Percentiles rank a stretch among this genome's conserved stretches.
phyloP scores from a whole-genome alignment of 2,888 invertebrate species.

The Gari tellinella region DNA sequence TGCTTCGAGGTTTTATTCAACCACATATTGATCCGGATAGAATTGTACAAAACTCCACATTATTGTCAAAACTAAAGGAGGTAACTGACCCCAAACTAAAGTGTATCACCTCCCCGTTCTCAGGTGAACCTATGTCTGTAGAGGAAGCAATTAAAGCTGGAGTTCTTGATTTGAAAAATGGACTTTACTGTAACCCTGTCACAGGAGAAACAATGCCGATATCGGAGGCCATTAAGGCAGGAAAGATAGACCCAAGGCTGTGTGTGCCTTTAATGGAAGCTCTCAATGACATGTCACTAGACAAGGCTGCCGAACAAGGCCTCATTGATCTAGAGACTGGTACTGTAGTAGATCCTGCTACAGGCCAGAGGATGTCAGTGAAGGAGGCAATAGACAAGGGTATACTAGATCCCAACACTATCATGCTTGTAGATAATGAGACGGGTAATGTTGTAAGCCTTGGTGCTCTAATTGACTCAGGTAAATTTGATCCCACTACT shows the following conservation, averaged over 20 bases:
- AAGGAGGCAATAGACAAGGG: constrained; percentile 90
- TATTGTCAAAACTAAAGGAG: constrained; percentile 71
- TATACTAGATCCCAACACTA: constrained; percentile 73
- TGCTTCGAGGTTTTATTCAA: constrained; percentile 93
- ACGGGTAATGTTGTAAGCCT: constrained; percentile 77
- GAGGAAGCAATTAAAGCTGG: constrained; percentile 82
- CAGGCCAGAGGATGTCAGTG: constrained; percentile 86
- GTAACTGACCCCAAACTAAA: constrained; percentile 87
- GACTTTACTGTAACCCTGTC: constrained; percentile 67
- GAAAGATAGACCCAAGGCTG: constrained; percentile 71
- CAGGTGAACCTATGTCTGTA: constrained; percentile 88
- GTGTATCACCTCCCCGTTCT: constrained; percentile 89
- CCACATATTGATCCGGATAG: constrained; percentile 70
- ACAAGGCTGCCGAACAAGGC: constrained; percentile 81
- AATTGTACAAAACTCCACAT: constrained; percentile 71
- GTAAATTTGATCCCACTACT: constrained; percentile 87
- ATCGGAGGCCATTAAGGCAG: constrained; percentile 75
- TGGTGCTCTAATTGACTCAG: constrained; percentile 73
- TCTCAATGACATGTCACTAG: constrained; percentile 83
- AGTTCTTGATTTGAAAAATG: constrained; percentile 73
- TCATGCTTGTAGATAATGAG: constrained; percentile 80
- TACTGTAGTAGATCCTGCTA: constrained; percentile 81
- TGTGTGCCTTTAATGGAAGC: constrained; percentile 75
- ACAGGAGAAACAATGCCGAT: constrained; percentile 70
- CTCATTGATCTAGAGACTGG: constrained; percentile 84